Evolutionary conservation across 1,140 invertebrate species (phyloP).

Genomic region (Cyclargus thomasi): DNA sequence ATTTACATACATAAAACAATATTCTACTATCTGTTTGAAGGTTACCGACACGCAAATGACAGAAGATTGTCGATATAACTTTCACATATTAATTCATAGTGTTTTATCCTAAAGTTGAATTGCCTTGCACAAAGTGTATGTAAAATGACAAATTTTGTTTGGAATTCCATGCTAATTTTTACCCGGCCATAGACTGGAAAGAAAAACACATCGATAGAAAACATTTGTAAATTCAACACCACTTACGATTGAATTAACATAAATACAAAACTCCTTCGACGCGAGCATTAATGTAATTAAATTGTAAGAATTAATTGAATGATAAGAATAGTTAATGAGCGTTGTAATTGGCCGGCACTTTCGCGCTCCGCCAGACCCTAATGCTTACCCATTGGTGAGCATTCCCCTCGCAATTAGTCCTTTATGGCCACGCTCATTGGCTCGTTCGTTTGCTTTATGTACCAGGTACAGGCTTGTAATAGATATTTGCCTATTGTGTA

Average conservation of each 20-base stretch:
- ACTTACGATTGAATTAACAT: neutral
- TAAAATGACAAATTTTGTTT: too few relatives aligned
- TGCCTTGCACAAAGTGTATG: too few relatives aligned
- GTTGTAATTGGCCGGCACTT: neutral
- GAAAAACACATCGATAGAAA: neutral
- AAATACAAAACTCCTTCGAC: neutral
- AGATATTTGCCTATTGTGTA: neutral
- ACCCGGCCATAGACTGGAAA: too few relatives aligned
- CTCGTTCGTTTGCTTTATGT: constrained; percentile 18
- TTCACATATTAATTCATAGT: too few relatives aligned
- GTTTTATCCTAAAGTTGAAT: too few relatives aligned
- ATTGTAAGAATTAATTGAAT: neutral
- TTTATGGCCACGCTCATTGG: constrained; percentile 60
- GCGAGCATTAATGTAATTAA: neutral
- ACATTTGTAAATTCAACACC: neutral
- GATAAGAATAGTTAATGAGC: constrained; percentile 14
- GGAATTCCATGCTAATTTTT: too few relatives aligned
- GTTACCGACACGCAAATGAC: constrained; percentile 38
- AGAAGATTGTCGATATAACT: too few relatives aligned
- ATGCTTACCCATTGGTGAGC: constrained; percentile 69
- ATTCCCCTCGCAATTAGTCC: constrained; percentile 57
- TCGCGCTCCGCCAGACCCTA: constrained; percentile 35
- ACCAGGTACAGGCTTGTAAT: neutral
- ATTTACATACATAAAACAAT: constrained; percentile 56
- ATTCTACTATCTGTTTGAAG: constrained; percentile 43